Base-by-base conservation (phyloP, 1,140 invertebrate species). In the Megalopta genalis region DNA sequence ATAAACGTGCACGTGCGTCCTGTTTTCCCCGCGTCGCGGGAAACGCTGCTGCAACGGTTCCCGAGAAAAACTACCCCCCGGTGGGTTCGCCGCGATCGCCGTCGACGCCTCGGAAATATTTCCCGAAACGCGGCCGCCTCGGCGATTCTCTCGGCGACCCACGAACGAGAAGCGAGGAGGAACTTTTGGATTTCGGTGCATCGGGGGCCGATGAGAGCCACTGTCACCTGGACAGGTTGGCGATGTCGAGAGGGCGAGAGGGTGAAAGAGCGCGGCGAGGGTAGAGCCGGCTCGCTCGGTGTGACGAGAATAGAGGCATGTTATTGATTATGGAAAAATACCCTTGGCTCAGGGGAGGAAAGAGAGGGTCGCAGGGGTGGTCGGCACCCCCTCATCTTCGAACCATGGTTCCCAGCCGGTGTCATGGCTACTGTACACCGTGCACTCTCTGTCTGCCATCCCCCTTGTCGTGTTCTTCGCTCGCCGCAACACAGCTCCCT, bases 241-340 rank as follows among this genome's bases (percentile, higher is more conserved):
- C 75, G 85, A 83, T 83, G 86, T 84, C 80, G 79, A 80, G 81
- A 80, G 79, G 83, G 71, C 27, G 87, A 83, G 77, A 72, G 75
- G 63, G 68, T 68, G 77, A 65, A 59, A 21, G 65, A 59, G 70
- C 21, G 85, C 77, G 86, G 88, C 65, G 85, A 87, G 66, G 86
- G 85, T 66, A 85, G 80, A 86, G 73, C 86, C 87, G 83, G 89
- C 84, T 86, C 80, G 88, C 87, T 90, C 84, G 85, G 88, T 90
- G 88, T 89, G 88, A 90, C 89, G 89, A 90, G 89, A 90, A 91
- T 91, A 91, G 89, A 90, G 88, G 90, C 89, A 89, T 90, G 88
- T 90, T 90, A 91, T 91, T 90, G 90, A 91, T 91, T 90, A 91
- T 90, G 90, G 89, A 90, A 91, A 91, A 91, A 90, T 91, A 90